phyloP scores from a whole-genome alignment of 2,888 invertebrate species.

The Anaspis maculata region DNA sequence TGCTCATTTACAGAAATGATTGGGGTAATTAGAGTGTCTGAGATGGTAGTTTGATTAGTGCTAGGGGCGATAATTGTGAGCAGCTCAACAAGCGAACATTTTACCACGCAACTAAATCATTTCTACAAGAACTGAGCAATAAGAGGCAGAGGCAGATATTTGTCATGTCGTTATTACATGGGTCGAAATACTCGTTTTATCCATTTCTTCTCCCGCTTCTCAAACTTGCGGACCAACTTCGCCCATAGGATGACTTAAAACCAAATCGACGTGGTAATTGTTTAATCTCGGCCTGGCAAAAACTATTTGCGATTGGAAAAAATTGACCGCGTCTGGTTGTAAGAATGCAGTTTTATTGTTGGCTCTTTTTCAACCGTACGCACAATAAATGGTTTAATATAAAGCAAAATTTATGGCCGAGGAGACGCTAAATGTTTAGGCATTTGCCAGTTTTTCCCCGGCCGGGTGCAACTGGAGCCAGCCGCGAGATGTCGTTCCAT shows the following conservation, averaged over 20 bases:
- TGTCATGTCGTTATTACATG: too few relatives aligned
- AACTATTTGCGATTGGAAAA: neutral
- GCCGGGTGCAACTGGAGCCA: neutral
- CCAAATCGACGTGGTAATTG: slow-evolving; percentile 5
- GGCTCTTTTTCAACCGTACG: slow-evolving; percentile 2
- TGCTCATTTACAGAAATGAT: too few relatives aligned
- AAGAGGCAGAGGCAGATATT: slow-evolving; percentile 1
- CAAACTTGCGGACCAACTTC: too few relatives aligned
- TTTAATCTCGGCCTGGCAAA: slow-evolving; percentile 1
- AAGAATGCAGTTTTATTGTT: slow-evolving; percentile 13
- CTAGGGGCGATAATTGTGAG: slow-evolving; percentile 13
- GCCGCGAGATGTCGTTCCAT: neutral
- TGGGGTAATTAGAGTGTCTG: slow-evolving; percentile 9
- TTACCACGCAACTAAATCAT: slow-evolving; percentile 9
- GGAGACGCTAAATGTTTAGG: slow-evolving; percentile 1
- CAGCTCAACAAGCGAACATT: slow-evolving; percentile 8
- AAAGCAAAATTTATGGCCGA: slow-evolving; percentile 9
- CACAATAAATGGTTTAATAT: slow-evolving; percentile 10
- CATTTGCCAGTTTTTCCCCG: neutral
- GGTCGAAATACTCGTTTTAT: too few relatives aligned
- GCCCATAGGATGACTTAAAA: too few relatives aligned
- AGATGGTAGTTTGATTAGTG: slow-evolving; percentile 11
- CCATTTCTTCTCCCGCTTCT: too few relatives aligned
- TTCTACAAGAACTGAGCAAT: too few relatives aligned
- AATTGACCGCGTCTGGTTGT: slow-evolving; percentile 7